These are phyloP conservation scores for Cybosia mesomella DNA, from an alignment of 2,888 invertebrate genomes.

Conservation along the genomic window DNA sequence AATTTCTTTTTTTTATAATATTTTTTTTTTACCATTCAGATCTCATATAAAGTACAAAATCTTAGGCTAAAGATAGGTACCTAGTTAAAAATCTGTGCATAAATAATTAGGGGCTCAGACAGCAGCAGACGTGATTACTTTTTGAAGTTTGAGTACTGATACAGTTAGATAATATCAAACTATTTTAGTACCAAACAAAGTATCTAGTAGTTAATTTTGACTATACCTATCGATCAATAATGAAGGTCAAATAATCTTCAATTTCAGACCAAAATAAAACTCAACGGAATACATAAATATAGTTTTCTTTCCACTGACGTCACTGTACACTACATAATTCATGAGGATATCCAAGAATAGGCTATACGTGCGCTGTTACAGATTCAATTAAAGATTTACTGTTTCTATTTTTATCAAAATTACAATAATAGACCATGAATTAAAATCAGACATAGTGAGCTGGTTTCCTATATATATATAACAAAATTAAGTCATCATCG, in stretches of 20 bases:
- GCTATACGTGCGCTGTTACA: slow-evolving; percentile 15
- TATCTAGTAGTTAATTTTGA: background rate
- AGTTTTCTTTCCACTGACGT: slow-evolving; percentile 27
- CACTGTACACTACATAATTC: slow-evolving; percentile 42
- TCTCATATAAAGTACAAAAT: too few species aligned
- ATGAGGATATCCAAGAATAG: slow-evolving; percentile 44
- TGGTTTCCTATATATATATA: background rate
- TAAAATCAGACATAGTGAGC: background rate
- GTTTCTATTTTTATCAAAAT: slow-evolving; percentile 25
- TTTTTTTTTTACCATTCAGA: too few species aligned
- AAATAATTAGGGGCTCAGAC: too few species aligned
- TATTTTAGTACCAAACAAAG: background rate
- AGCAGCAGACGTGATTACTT: too few species aligned
- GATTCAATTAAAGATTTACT: slow-evolving; percentile 35
- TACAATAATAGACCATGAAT: background rate
- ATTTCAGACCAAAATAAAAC: slow-evolving; percentile 14
- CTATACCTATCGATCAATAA: background rate
- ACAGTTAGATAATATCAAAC: too few species aligned
- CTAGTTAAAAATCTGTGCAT: too few species aligned
- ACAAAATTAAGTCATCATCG: background rate
- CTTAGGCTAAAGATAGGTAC: too few species aligned
- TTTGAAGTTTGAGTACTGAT: too few species aligned
- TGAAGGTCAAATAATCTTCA: background rate
- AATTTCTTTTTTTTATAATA: too few species aligned
- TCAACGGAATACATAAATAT: background rate